These are phyloP conservation scores for Willisornis vidua DNA, from an alignment of 2,113 vertebrate species.

Conservation along the genomic window DNA sequence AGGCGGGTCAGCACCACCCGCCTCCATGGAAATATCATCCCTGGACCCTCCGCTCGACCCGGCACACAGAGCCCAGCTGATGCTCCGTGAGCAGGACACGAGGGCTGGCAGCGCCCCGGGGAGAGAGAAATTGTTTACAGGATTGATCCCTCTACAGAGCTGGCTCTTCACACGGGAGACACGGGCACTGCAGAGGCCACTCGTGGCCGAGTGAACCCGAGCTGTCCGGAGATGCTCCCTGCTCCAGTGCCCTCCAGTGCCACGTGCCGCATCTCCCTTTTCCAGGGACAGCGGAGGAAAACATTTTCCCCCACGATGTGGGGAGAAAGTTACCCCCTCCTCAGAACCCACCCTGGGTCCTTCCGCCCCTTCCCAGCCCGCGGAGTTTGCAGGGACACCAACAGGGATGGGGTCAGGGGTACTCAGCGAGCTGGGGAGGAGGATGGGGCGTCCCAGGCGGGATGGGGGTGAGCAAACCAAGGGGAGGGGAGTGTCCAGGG, in stretches of 20 bases:
- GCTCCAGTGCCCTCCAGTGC: not conserved
- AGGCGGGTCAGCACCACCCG: not conserved
- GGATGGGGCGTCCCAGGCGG: accelerated
- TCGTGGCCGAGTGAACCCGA: not conserved
- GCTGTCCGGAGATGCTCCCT: not conserved
- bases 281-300: not conserved
- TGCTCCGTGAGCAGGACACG: not conserved
- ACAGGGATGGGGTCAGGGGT: not conserved
- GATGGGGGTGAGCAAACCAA: not conserved
- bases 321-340: not conserved
- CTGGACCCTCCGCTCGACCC: not conserved
- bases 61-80: not conserved
- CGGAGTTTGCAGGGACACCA: not conserved
- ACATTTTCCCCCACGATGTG: accelerated
- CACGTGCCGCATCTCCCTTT: not conserved
- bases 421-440: not conserved
- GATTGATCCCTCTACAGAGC: not conserved
- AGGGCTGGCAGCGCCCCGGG: not conserved
- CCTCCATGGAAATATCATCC: not conserved
- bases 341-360: not conserved
- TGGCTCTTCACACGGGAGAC: not conserved
- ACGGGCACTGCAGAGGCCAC: not conserved
- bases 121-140: not conserved
- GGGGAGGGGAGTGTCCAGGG: not conserved
- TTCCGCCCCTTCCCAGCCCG: accelerated